Evolutionary conservation across 2,888 invertebrate genomes (phyloP), one percentile per base, ranked within the genome.

Genomic region (Notodonta ziczac): DNA sequence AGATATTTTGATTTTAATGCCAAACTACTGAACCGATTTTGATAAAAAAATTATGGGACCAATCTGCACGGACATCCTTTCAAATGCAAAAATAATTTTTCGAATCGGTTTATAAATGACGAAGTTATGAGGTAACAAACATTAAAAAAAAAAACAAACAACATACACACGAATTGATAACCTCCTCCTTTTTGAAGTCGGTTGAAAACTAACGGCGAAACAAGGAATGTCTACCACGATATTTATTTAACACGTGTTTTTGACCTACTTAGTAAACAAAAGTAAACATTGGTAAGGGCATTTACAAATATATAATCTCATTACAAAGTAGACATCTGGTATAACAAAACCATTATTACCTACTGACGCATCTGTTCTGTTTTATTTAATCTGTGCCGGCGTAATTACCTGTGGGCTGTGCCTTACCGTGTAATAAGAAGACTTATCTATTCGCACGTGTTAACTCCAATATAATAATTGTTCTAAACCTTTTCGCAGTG

Each of bases 321-420:
- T n/a, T 46, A 46, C 46, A 46, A 46, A n/a, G 5, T 46, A 4
- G 0, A 46, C 46, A 46, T 46, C n/a, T 46, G 13, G 13, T 10
- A n/a, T 16, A 10, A 50, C 16, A 50, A 9, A 50, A 50, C 50
- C 14, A 5, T n/a, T 14, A 2, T 50, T 13, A 13, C 4, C n/a
- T 7, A 4, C 14, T 8, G 50, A 50, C 50, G 48, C 48, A 50
- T 50, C 48, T 50, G 48, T 50, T 50, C 46, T 10, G 10, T 46
- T 42, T 14, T 50, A 50, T 50, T 50, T 50, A 16, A 50, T 50
- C 50, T 50, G 50, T 50, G 50, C 16, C 50, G 46, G 50, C 50
- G 14, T 50, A 16, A 50, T 50, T 50, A 50, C 50, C 50, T 50
- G 50, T 50, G 50, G 16, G 16, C 50, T 50, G 50, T 50, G 50